Evolutionary conservation across 2,113 vertebrate genomes (phyloP).

Genomic region (Ammodytes dubius): DNA sequence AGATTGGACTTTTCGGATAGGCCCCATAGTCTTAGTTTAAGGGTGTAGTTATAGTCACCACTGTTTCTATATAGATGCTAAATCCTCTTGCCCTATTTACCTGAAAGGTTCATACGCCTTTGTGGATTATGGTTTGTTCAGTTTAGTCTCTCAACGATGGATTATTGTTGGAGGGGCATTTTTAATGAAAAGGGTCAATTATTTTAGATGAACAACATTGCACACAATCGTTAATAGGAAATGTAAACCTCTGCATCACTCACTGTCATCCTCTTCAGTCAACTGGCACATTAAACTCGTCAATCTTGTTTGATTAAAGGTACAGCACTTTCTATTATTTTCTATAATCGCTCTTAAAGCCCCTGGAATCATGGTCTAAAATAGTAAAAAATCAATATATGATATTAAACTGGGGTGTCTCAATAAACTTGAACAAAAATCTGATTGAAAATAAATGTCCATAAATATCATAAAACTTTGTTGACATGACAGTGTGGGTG

Average conservation of each 20-base stretch:
- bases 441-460: no score
- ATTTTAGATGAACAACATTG: conserved; percentile 16
- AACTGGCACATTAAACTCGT: not conserved
- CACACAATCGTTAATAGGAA: not conserved
- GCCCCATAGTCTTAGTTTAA: no score
- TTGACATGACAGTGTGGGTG: no score
- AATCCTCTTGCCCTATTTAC: conserved; percentile 7
- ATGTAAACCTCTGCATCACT: not conserved
- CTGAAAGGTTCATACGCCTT: conserved; percentile 34
- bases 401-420: no score
- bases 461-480: no score
- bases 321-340: not conserved
- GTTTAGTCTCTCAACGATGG: conserved; percentile 6
- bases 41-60: conserved; percentile 4
- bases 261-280: not conserved
- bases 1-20: no score
- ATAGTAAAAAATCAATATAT: no score
- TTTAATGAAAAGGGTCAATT: conserved; percentile 41
- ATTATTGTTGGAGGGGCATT: conserved; percentile 22
- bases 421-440: no score
- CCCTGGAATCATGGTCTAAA: no score
- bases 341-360: not conserved
- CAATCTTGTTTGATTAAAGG: conserved; percentile 3
- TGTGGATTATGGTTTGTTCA: conserved; percentile 34
- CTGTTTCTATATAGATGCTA: conserved; percentile 5